Base-by-base conservation (phyloP, 2,888 invertebrate genomes). In the Torymus aiolomorphi region DNA sequence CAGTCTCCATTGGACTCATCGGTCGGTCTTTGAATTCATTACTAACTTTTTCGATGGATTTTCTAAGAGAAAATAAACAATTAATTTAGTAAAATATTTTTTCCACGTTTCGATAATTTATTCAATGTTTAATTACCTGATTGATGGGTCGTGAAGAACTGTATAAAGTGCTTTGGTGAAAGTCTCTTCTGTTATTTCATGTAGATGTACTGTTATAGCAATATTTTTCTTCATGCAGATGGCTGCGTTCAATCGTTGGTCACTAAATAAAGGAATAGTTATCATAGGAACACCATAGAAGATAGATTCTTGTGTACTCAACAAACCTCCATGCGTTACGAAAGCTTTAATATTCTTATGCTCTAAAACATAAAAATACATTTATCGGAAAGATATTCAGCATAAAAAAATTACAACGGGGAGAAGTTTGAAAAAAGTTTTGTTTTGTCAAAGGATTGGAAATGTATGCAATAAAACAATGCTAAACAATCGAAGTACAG, bases 1-100 rank as follows among this genome's bases (percentile, higher is more conserved):
- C 92, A 12, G 93, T 93, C 24, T 93, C 92, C 42, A 94, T 89
- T 0, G 94, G 93, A 4, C 92, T 88, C 80, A 92, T 88, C 0
- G 92, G 93, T 0, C 94, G 92, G 85, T 93, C 93, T 54, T 90
- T 62, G 57, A 84, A 84, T n/a, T 69, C 20, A 65, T 63, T 18
- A 2, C 62, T 20, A 1, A 59, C 20, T n/a, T 67, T 61, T 61
- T 62, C n/a, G n/a, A n/a, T n/a, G n/a, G n/a, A n/a, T n/a, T n/a
- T n/a, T n/a, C n/a, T n/a, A n/a, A n/a, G n/a, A 74, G 11, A 10
- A 51, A 24, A 10, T n/a, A 12, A 54, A 54, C 2, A 12, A n/a
- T n/a, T n/a, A n/a, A n/a, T n/a, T n/a, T n/a, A n/a, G n/a, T n/a
- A 54, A 54, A 54, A 54, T 0, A 12, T 8, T 14, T 54, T 12